These are phyloP conservation scores for Champsocephalus gunnari DNA, from an alignment of 2,797 vertebrate genomes.

Conservation along the genomic window DNA sequence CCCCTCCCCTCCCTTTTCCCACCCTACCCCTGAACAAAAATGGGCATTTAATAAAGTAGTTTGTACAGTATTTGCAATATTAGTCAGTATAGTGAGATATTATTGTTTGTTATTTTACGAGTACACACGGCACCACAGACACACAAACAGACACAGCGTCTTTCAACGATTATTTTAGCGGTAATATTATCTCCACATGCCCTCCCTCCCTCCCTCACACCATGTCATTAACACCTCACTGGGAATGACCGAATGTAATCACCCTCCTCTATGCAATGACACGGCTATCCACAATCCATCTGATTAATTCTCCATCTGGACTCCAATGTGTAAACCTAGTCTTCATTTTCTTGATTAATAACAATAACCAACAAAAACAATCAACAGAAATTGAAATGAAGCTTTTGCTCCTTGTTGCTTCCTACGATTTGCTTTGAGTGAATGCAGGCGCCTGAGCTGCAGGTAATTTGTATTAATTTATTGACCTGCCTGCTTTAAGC, in stretches of 20 bases:
- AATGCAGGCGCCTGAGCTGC: conserved; percentile 53
- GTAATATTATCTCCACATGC: conserved; percentile 49
- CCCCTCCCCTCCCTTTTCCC: conserved; percentile 35
- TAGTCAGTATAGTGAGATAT: conserved; percentile 18
- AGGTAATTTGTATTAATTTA: conserved; percentile 40
- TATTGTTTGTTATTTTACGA: too few relatives aligned
- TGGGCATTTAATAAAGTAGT: conserved; percentile 55
- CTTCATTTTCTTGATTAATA: conserved; percentile 56
- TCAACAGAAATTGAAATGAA: conserved; percentile 58
- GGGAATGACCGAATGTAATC: conserved; percentile 82
- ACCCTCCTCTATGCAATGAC: conserved; percentile 76
- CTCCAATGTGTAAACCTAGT: conserved; percentile 34
- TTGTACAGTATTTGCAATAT: conserved; percentile 37
- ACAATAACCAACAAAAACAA: conserved; percentile 6
- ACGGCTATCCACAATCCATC: conserved; percentile 70
- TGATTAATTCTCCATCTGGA: conserved; percentile 69
- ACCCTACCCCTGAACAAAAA: conserved; percentile 53
- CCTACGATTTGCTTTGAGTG: conserved; percentile 61
- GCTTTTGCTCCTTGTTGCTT: conserved; percentile 64
- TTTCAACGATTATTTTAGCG: conserved; percentile 44
- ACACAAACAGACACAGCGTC: conserved; percentile 44
- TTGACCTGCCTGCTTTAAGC: conserved; percentile 50
- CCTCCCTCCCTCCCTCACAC: conserved; percentile 28
- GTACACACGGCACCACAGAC: conserved; percentile 7
- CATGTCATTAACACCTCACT: conserved; percentile 82